Conservation (phyloP, 2,888 invertebrate species). For the Drosophila gaucha region DNA sequence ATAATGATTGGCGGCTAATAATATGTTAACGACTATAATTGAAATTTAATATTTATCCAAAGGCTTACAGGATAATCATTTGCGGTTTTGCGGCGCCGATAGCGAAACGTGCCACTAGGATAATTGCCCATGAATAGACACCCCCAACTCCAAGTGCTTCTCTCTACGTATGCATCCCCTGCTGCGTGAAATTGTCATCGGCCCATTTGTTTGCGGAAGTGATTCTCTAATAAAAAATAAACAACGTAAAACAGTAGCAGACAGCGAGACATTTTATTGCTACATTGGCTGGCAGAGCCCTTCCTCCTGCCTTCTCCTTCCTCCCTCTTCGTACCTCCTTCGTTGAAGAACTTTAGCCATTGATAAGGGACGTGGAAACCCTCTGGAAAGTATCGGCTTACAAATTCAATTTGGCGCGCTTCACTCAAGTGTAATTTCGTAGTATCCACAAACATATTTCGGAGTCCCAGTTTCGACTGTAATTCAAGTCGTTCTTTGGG, state of each 20-base stretch:
- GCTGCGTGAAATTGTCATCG: slow-evolving; percentile 51
- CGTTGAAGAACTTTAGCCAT: slow-evolving; percentile 25
- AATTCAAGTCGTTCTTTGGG: slow-evolving; percentile 73
- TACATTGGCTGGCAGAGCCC: slow-evolving; percentile 54
- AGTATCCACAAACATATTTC: slow-evolving; percentile 65
- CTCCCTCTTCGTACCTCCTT: background rate
- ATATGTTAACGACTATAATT: slow-evolving; percentile 82
- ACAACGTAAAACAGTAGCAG: slow-evolving; percentile 53
- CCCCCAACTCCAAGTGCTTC: too few species aligned
- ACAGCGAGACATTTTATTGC: slow-evolving; percentile 46
- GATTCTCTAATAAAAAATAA: slow-evolving; percentile 71
- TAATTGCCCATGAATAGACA: slow-evolving; percentile 54
- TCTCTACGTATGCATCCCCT: background rate
- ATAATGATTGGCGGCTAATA: slow-evolving; percentile 68
- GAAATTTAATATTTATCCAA: slow-evolving; percentile 84
- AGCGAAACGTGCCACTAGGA: slow-evolving; percentile 52
- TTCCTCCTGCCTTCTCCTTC: background rate
- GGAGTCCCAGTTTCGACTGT: slow-evolving; percentile 65
- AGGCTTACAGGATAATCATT: slow-evolving; percentile 81
- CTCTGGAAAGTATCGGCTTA: slow-evolving; percentile 77
- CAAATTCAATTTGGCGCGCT: slow-evolving; percentile 82
- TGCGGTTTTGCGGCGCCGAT: slow-evolving; percentile 70
- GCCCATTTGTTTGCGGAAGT: slow-evolving; percentile 71
- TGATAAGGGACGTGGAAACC: slow-evolving; percentile 65
- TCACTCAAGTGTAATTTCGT: slow-evolving; percentile 77